Evolutionary conservation across 2,797 vertebrate genomes (phyloP).

Genomic region (Esox masquinongy): DNA sequence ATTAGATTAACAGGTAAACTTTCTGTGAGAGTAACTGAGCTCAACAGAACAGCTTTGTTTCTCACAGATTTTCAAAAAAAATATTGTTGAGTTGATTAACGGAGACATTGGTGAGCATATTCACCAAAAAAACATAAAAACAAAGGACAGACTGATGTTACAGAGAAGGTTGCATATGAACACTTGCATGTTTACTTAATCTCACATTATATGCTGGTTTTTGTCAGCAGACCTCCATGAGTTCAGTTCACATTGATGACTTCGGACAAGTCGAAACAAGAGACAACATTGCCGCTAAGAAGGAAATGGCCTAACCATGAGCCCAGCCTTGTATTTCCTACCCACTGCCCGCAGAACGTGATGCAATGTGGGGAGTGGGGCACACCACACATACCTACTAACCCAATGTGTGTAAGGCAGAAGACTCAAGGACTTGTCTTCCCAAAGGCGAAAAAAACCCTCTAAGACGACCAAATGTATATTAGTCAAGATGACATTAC

Average conservation of each 20-base stretch:
- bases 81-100: neutral
- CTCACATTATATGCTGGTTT: neutral
- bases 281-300: neutral
- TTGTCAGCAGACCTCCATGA: neutral
- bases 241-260: neutral
- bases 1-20: neutral
- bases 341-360: neutral
- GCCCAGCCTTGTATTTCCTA: neutral
- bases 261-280: neutral
- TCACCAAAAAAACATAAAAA: neutral
- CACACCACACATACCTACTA: neutral
- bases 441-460: neutral
- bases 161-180: neutral
- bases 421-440: constrained; percentile 3
- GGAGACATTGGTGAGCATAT: neutral
- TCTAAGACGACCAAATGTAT: constrained; percentile 5
- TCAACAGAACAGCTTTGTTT: neutral
- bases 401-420: neutral
- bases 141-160: neutral
- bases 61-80: too few species aligned
- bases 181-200: neutral
- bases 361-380: neutral
- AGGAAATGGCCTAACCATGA: neutral
- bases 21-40: neutral
- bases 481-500: constrained; percentile 29